Evolutionary conservation across 2,888 invertebrate species (phyloP), one percentile per base, ranked within the genome.

Genomic region (Patella ulyssiponensis): DNA sequence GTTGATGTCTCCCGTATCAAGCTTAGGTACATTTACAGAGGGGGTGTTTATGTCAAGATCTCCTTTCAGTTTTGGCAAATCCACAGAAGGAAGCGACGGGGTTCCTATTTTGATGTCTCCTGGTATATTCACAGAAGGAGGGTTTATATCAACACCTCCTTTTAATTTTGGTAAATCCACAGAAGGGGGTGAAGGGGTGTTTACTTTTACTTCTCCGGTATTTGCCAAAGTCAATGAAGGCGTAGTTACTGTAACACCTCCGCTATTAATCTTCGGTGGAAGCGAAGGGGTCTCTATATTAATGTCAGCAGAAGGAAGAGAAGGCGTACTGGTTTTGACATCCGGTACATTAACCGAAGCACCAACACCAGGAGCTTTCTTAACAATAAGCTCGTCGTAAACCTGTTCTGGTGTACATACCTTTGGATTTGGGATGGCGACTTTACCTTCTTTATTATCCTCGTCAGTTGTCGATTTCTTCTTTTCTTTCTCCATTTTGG

Each of bases 401-500:
- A 64, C 23, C 20, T 64, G 20, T 17, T 64, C 64, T 20, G 64
- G 64, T 12, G 64, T 23, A 64, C 64, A 64, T 64, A 64, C 64
- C 64, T 11, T 11, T 23, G 64, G 64, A 64, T 23, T 64, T 20
- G 11, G 2, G 23, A 9, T 64, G 20, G 4, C 23, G 1, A 20
- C 23, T 2, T 20, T 52, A 11, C n/a, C 27, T 56, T 54, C 23
- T 54, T 56, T 71, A 54, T 23, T n/a, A n/a, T 20, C 51, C 44
- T 51, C 17, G n/a, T 17, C 54, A 33, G 53, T 71, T 56, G 3
- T 33, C 15, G 44, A 44, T 56, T 69, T 70, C 56, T 56, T 69
- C 51, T 64, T 73, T 51, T 76, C 64, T 20, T 27, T 58, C 17
- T 75, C 69, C n/a, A 70, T 54, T 15, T 17, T 64, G 17, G 17